Conservation (phyloP, 2,888 invertebrate species). For the Lithosia quadra region DNA sequence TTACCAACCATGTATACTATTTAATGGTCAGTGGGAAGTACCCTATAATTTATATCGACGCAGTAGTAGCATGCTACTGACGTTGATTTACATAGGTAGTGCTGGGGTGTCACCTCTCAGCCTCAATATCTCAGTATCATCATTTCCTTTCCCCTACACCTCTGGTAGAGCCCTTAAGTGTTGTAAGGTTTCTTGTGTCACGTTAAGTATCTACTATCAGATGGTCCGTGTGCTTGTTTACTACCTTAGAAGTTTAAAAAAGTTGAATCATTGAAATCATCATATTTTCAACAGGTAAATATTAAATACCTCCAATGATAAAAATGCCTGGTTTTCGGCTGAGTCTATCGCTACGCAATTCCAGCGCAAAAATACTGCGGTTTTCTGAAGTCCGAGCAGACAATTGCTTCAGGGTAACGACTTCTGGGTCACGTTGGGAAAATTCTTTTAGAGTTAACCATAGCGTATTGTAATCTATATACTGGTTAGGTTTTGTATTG, state of each 20-base stretch:
- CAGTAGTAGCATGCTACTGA: not conserved
- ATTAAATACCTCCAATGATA: conserved; percentile 69
- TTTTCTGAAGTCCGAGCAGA: conserved; percentile 68
- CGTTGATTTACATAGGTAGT: no score
- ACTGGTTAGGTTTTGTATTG: conserved; percentile 56
- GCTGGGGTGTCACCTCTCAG: no score
- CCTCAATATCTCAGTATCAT: no score
- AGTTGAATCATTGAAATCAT: not conserved
- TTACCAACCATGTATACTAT: no score
- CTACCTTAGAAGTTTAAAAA: no score
- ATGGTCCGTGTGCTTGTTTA: no score
- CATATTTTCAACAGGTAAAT: not conserved
- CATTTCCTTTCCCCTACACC: no score
- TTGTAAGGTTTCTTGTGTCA: no score
- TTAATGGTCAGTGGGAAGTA: no score
- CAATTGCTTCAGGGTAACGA: conserved; percentile 60
- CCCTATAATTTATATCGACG: no score
- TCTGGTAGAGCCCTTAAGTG: no score
- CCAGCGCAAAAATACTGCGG: conserved; percentile 70
- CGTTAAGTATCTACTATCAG: not conserved
- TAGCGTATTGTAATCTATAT: conserved; percentile 59
- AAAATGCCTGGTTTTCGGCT: conserved; percentile 80
- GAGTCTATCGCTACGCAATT: conserved; percentile 73
- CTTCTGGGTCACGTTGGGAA: conserved; percentile 64
- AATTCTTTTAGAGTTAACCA: conserved; percentile 53